phyloP scores from a whole-genome alignment of 2,797 vertebrate genomes.

The Holocentrus rufus region DNA sequence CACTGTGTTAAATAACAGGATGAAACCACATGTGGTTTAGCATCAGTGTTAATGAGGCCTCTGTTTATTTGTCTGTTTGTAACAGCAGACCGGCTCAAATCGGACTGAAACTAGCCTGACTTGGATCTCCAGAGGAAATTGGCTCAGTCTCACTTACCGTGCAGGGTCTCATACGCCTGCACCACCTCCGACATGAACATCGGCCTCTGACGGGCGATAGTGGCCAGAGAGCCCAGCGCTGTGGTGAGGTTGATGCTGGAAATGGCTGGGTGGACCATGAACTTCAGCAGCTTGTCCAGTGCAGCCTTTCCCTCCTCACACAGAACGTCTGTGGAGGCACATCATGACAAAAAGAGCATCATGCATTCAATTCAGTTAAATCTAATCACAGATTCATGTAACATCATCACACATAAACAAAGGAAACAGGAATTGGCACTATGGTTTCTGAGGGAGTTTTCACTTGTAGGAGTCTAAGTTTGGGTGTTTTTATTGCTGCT shows the following conservation, averaged over 20 bases:
- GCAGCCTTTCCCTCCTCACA: conserved; percentile 91
- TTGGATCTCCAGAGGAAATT: background rate
- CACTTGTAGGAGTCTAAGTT: no score
- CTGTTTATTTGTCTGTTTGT: background rate
- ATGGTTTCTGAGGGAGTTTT: no score
- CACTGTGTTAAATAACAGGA: background rate
- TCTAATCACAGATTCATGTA: no score
- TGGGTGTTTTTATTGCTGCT: no score
- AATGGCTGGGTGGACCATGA: conserved; percentile 97
- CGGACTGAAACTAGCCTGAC: background rate
- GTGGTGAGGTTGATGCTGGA: conserved; percentile 97
- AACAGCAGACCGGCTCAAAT: background rate
- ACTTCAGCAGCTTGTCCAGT: conserved; percentile 92
- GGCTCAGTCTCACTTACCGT: conserved; percentile 81
- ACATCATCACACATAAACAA: no score
- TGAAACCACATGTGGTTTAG: background rate
- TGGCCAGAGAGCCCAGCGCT: conserved; percentile 90
- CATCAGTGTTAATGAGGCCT: background rate
- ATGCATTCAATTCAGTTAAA: background rate
- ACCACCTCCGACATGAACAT: conserved; percentile 99
- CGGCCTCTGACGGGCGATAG: conserved; percentile 91
- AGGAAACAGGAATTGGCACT: no score
- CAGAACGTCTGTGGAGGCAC: conserved; percentile 76
- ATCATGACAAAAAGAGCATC: background rate
- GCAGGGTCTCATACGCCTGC: conserved; percentile 93